Percentiles rank a stretch among this genome's conserved stretches.
These are phyloP conservation scores for Hippocampus mohnikei DNA, from an alignment of 2,113 vertebrate species.

Conservation along the genomic window DNA sequence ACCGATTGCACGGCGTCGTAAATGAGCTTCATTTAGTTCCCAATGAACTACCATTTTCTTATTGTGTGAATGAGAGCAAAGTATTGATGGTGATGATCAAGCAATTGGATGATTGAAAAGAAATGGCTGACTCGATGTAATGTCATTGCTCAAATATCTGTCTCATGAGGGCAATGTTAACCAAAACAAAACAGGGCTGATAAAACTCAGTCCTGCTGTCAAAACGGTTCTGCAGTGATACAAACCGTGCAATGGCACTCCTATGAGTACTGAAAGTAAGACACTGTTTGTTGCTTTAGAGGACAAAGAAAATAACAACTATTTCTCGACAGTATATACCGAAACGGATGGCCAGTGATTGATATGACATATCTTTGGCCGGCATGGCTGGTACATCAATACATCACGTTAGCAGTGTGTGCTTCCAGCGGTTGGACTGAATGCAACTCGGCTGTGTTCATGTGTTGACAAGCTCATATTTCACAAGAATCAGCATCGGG, in stretches of 20 bases:
- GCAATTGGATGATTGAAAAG: not conserved
- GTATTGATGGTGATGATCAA: constrained; percentile 12
- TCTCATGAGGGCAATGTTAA: not conserved
- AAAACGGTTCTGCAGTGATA: not conserved
- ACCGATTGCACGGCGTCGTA: constrained; percentile 4
- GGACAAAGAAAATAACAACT: not conserved
- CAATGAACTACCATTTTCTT: not conserved
- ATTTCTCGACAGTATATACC: not conserved
- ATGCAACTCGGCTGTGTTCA: constrained; percentile 1
- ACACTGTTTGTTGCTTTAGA: not conserved
- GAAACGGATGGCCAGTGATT: not conserved
- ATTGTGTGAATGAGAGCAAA: constrained; percentile 13
- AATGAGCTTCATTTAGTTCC: constrained; percentile 30
- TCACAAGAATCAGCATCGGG: not conserved
- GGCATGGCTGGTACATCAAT: not conserved
- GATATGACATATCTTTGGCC: not conserved
- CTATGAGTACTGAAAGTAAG: not conserved
- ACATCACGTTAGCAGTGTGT: not conserved
- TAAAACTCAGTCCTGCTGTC: not conserved
- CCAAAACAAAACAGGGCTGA: not conserved
- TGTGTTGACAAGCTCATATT: not conserved
- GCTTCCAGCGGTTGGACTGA: not conserved
- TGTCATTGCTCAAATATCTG: not conserved
- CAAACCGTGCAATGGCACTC: not conserved
- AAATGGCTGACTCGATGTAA: not conserved